These are phyloP conservation scores for Lysiphlebus fabarum DNA, from an alignment of 1,140 invertebrate species.

Conservation along the genomic window DNA sequence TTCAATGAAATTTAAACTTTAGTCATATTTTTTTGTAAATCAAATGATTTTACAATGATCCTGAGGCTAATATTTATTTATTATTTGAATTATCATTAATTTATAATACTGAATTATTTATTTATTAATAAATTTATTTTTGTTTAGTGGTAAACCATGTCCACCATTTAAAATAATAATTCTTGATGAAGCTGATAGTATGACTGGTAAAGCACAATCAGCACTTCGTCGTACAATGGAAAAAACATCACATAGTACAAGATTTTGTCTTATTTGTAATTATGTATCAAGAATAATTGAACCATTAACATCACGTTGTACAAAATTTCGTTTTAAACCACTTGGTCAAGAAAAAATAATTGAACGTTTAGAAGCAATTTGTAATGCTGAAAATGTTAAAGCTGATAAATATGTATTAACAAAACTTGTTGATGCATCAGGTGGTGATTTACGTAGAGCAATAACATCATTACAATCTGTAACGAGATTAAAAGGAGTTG, in stretches of 20 bases:
- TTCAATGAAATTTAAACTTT: constrained; percentile 1
- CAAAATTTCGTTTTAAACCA: constrained; percentile 97
- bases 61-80: constrained; percentile 53
- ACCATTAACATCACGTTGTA: constrained; percentile 95
- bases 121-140: constrained; percentile 18
- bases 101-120: constrained; percentile 10
- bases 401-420: constrained; percentile 70
- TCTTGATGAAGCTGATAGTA: constrained; percentile 98
- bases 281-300: constrained; percentile 98
- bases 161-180: constrained; percentile 96
- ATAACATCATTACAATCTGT: constrained; percentile 94
- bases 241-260: constrained; percentile 87
- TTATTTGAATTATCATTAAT: constrained; percentile 55
- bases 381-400: constrained; percentile 74
- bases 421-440: constrained; percentile 80
- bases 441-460: constrained; percentile 91
- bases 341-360: constrained; percentile 69
- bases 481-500: constrained; percentile 66
- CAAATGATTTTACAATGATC: constrained; percentile 28
- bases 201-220: constrained; percentile 92
- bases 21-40: constrained; percentile 23
- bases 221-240: constrained; percentile 97
- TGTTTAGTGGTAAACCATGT: constrained; percentile 77
- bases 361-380: constrained; percentile 75
- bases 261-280: constrained; percentile 98